These are phyloP conservation scores for Sanderia malayensis DNA, from an alignment of 30 jellyfish, hydroid and myxozoan genomes.

Conservation along the genomic window DNA sequence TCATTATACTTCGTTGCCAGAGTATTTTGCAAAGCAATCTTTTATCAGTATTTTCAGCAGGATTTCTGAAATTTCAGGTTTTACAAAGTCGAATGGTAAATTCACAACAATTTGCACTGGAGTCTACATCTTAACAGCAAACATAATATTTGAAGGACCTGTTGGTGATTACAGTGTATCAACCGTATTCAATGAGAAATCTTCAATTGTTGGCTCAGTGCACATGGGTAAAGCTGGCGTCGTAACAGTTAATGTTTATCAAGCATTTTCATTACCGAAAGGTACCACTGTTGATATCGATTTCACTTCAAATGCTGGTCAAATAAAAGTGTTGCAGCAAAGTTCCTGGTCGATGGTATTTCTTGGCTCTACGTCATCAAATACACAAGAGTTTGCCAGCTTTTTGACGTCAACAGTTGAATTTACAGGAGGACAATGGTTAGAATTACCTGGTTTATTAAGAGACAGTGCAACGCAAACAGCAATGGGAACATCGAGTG, in stretches of 20 bases:
- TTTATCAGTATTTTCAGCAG: too few relatives aligned
- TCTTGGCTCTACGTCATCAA: slow-evolving; percentile 64
- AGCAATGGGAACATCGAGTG: slow-evolving; percentile 44
- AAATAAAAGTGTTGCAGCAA: slow-evolving; percentile 33
- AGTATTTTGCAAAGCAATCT: too few relatives aligned
- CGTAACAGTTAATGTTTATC: slow-evolving; percentile 67
- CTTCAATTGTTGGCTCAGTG: slow-evolving; percentile 38
- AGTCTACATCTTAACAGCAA: slow-evolving; percentile 72
- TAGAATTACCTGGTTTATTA: slow-evolving; percentile 30
- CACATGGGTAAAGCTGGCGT: slow-evolving; percentile 18
- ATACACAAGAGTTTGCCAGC: slow-evolving; percentile 65
- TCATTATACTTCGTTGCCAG: too few relatives aligned
- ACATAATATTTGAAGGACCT: slow-evolving; percentile 74
- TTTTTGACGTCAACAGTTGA: slow-evolving; percentile 17
- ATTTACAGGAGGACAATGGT: slow-evolving; percentile 33
- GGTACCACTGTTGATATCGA: slow-evolving; percentile 58
- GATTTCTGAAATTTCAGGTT: slow-evolving; percentile 55
- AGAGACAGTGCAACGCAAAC: slow-evolving; percentile 51
- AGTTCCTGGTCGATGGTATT: slow-evolving; percentile 87
- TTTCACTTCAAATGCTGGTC: slow-evolving; percentile 42
- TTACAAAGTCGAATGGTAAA: slow-evolving; percentile 51
- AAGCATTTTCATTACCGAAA: slow-evolving; percentile 64
- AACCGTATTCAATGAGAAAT: slow-evolving; percentile 43
- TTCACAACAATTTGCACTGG: slow-evolving; percentile 83
- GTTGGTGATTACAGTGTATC: slow-evolving; percentile 76